phyloP scores from a whole-genome alignment of 2,888 invertebrate genomes.

The Ceramica pisi region DNA sequence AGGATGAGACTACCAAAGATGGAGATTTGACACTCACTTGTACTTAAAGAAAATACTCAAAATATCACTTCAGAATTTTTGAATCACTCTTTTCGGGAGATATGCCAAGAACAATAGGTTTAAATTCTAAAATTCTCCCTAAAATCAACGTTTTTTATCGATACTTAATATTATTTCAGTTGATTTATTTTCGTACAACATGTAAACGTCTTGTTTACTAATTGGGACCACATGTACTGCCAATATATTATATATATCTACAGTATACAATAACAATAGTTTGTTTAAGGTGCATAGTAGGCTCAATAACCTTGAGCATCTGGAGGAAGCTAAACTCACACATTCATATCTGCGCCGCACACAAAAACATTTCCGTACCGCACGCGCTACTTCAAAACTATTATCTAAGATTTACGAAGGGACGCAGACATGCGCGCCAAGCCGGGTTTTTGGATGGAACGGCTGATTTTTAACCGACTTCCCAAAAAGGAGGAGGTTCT shows the following conservation, averaged over 20 bases:
- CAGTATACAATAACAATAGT: slow-evolving; percentile 14
- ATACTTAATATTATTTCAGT: too few relatives aligned
- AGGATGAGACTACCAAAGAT: background rate
- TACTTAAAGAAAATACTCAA: background rate
- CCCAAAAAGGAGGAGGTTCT: too few relatives aligned
- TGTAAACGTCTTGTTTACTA: background rate
- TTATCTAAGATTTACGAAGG: too few relatives aligned
- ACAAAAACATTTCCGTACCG: too few relatives aligned
- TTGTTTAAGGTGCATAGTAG: background rate
- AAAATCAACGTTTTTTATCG: background rate
- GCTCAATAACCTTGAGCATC: too few relatives aligned
- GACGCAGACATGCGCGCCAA: too few relatives aligned
- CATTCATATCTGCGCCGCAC: too few relatives aligned
- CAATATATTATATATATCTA: background rate
- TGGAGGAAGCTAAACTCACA: too few relatives aligned
- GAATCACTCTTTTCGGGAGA: background rate
- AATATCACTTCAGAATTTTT: background rate
- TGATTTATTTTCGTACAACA: background rate
- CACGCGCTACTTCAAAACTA: too few relatives aligned
- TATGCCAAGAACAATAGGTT: background rate
- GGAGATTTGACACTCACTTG: background rate
- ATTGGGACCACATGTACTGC: background rate
- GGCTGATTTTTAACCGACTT: too few relatives aligned
- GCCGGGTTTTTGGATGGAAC: too few relatives aligned
- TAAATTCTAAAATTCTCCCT: background rate